Evolutionary conservation across 2,888 invertebrate species (phyloP).

Genomic region (Tenthredo mesomela): DNA sequence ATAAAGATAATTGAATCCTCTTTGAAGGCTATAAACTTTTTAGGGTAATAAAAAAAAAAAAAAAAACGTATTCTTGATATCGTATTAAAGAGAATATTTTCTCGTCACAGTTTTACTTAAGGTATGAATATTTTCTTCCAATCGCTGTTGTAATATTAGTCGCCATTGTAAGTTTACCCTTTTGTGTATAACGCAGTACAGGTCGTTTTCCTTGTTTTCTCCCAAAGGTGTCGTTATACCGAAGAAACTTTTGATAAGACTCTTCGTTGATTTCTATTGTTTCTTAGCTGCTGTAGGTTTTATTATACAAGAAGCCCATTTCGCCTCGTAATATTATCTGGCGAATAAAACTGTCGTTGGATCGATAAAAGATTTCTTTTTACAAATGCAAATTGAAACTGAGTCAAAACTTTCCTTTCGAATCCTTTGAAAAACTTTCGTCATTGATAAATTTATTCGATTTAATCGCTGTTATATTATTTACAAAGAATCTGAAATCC

Average conservation of each 20-base stretch:
- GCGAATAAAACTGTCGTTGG: neutral
- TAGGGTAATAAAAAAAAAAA: neutral
- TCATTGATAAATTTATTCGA: neutral
- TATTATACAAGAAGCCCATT: neutral
- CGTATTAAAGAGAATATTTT: neutral
- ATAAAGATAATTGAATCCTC: neutral
- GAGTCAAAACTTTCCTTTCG: neutral
- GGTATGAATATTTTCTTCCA: neutral
- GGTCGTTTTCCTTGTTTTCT: neutral
- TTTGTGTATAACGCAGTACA: neutral
- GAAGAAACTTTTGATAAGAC: conserved; percentile 27
- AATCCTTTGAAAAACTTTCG: neutral
- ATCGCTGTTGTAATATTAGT: neutral
- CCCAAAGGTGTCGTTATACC: conserved; percentile 37
- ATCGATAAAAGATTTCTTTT: neutral
- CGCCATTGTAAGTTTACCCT: neutral
- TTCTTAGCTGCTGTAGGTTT: neutral
- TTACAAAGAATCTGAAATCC: neutral
- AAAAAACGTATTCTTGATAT: neutral
- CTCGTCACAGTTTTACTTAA: neutral
- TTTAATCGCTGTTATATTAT: neutral
- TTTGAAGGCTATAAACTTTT: neutral
- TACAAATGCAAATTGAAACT: neutral
- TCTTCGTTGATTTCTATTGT: conserved; percentile 30
- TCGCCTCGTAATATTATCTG: neutral